phyloP scores from a whole-genome alignment of 92 coral and sea anemone species.

The Chrysogorgia sp. region DNA sequence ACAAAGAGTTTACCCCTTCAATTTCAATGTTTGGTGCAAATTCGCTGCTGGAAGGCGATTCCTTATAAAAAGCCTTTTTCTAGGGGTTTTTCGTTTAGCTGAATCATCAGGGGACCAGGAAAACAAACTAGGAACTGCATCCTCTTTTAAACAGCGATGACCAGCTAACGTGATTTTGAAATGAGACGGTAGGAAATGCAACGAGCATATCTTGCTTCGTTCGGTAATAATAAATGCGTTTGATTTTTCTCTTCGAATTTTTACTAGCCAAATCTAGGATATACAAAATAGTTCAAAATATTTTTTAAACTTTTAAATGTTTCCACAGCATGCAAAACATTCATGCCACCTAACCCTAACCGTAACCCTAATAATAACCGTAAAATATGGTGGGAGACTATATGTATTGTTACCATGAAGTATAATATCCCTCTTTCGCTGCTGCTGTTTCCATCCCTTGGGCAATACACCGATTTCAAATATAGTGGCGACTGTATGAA shows the following conservation, averaged over 20 bases:
- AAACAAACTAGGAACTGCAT: slow-evolving; percentile 56
- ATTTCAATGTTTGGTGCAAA: background rate
- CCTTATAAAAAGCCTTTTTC: background rate
- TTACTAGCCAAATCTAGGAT: slow-evolving; percentile 47
- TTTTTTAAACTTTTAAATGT: background rate
- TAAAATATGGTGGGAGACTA: too few species aligned
- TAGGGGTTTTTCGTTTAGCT: too few species aligned
- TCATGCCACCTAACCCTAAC: background rate
- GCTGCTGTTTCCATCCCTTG: background rate
- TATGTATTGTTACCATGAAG: too few species aligned
- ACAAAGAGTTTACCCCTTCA: too few species aligned
- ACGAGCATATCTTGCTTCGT: slow-evolving; percentile 45
- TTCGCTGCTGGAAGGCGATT: background rate
- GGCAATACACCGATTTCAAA: slow-evolving; percentile 51
- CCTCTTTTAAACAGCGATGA: slow-evolving; percentile 43
- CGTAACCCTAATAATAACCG: too few species aligned
- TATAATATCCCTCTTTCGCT: too few species aligned
- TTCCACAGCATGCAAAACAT: background rate
- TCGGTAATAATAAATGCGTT: slow-evolving; percentile 42
- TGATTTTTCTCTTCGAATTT: slow-evolving; percentile 39
- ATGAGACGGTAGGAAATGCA: slow-evolving; percentile 45
- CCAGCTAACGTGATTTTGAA: slow-evolving; percentile 42
- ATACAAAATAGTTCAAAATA: background rate
- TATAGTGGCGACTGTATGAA: slow-evolving; percentile 45
- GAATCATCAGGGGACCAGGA: too few species aligned